Conservation (phyloP, 2,113 vertebrate species). For the Triplophysa tibetana region DNA sequence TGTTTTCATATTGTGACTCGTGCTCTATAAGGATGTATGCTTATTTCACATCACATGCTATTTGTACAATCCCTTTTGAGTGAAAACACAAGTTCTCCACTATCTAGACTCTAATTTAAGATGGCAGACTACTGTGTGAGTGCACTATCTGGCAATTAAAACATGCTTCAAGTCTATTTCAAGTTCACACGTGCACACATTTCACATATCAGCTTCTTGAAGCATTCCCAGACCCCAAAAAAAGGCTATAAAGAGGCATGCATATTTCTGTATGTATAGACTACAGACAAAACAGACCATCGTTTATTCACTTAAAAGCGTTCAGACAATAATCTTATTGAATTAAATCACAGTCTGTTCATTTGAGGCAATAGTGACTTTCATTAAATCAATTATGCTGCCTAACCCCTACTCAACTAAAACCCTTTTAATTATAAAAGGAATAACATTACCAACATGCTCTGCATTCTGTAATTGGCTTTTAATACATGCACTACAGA, state of each 20-base stretch:
- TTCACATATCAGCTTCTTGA: too few species aligned
- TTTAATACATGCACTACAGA: neutral
- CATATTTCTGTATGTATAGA: neutral
- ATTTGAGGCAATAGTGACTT: neutral
- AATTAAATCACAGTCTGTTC: neutral
- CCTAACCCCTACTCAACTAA: neutral
- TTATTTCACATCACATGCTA: neutral
- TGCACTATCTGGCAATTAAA: too few species aligned
- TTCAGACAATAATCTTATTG: neutral
- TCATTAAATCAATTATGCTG: neutral
- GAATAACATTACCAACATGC: neutral
- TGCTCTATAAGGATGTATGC: neutral
- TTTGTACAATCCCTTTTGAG: neutral
- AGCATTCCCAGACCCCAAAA: too few species aligned
- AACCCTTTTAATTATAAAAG: neutral
- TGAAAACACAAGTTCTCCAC: neutral
- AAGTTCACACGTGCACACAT: too few species aligned
- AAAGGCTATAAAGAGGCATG: too few species aligned
- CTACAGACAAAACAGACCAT: neutral
- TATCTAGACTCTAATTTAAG: too few species aligned
- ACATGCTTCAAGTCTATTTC: too few species aligned
- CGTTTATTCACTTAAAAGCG: conserved; percentile 1
- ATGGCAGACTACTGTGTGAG: too few species aligned
- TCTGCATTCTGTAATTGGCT: neutral
- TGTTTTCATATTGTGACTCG: too few species aligned